A percentile compares a stretch with the other conserved stretches of the same genome.
These are phyloP conservation scores for Myrmecophaga tridactyla DNA, from an alignment of 2,113 vertebrate species.

Conservation along the genomic window DNA sequence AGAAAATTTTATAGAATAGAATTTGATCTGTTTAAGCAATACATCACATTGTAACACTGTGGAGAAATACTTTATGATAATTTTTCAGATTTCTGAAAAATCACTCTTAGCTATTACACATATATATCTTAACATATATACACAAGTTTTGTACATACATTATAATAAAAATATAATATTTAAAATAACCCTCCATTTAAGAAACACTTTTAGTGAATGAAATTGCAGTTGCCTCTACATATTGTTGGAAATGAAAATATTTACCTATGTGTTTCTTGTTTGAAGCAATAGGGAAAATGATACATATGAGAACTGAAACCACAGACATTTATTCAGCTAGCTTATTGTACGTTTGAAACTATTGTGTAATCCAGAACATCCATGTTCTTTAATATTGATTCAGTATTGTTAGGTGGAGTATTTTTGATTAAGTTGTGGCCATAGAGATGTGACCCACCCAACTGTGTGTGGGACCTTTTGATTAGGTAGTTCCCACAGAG, in stretches of 20 bases:
- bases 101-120: not conserved
- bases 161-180: not conserved
- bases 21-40: constrained; percentile 73
- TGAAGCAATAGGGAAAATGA: not conserved
- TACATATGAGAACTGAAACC: not conserved
- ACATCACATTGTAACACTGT: constrained; percentile 63
- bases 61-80: constrained; percentile 65
- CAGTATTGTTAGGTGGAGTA: no score
- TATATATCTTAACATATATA: not conserved
- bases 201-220: not conserved
- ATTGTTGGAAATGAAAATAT: not conserved
- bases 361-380: no score
- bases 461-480: no score
- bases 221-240: not conserved
- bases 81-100: constrained; percentile 44
- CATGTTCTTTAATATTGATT: no score
- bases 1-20: constrained; percentile 61
- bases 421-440: no score
- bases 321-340: not conserved
- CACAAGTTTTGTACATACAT: not conserved
- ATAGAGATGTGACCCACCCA: no score
- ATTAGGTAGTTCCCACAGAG: no score
- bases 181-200: not conserved
- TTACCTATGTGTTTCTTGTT: not conserved
- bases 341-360: no score